Evolutionary conservation across 2,888 invertebrate species (phyloP).

Genomic region (Plagiodera versicolora): DNA sequence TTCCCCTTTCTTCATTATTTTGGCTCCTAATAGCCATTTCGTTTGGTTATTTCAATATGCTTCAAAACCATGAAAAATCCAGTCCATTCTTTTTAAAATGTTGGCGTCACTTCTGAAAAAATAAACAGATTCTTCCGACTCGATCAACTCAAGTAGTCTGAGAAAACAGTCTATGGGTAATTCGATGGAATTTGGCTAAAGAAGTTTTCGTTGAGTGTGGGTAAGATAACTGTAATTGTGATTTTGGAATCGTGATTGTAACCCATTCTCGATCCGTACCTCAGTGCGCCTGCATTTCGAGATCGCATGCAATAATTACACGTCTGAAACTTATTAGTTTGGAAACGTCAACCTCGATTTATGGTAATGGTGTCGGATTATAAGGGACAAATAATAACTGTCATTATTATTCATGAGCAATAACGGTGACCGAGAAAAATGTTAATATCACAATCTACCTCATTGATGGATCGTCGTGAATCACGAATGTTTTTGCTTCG

Average conservation of each 20-base stretch:
- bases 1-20: no score
- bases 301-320: constrained; percentile 22
- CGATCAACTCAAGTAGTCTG: no score
- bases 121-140: no score
- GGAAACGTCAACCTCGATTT: constrained; percentile 28
- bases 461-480: constrained; percentile 35
- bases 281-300: constrained; percentile 17
- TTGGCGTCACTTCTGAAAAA: no score
- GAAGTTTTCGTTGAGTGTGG: no score
- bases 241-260: constrained; percentile 22
- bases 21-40: no score
- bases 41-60: no score
- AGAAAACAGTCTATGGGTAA: no score
- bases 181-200: no score
- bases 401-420: constrained; percentile 29
- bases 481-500: constrained; percentile 36
- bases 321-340: constrained; percentile 21
- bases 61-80: no score
- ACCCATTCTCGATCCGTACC: constrained; percentile 17
- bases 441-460: constrained; percentile 32
- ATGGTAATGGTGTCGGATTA: constrained; percentile 33
- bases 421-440: constrained; percentile 26
- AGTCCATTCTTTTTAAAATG: no score
- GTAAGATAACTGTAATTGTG: constrained; percentile 5
- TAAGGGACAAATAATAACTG: constrained; percentile 30